Percentiles rank a stretch among this genome's conserved stretches.
phyloP scores from a whole-genome alignment of 2,797 vertebrate species.

The Xerus rutilus region DNA sequence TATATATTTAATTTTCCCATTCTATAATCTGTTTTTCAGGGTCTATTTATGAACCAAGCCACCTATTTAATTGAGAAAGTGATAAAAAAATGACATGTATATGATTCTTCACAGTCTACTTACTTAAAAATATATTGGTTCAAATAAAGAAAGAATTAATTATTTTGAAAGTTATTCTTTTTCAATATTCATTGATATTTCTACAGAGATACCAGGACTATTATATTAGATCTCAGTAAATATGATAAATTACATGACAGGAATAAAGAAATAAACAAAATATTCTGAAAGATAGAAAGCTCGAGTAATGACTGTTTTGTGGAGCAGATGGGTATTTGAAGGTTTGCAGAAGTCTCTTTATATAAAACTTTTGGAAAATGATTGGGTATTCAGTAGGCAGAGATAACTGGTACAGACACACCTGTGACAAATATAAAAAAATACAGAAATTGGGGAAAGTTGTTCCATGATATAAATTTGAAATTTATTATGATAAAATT shows the following conservation, averaged over 20 bases:
- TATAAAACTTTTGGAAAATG: background rate
- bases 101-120: background rate
- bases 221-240: background rate
- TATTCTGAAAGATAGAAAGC: background rate
- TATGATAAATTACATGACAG: background rate
- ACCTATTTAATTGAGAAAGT: background rate
- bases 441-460: background rate
- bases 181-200: background rate
- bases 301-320: background rate
- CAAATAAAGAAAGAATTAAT: background rate
- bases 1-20: background rate
- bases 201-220: background rate
- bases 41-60: background rate
- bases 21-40: background rate
- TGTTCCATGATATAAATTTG: background rate
- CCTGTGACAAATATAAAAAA: background rate
- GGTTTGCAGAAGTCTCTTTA: background rate
- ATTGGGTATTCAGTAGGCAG: background rate
- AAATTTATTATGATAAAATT: background rate
- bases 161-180: background rate
- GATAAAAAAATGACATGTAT: background rate
- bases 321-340: background rate
- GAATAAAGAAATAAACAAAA: background rate
- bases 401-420: background rate
- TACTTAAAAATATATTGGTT: background rate